Evolutionary conservation across 2,113 vertebrate species (phyloP).

Genomic region (Gulo gulo): DNA sequence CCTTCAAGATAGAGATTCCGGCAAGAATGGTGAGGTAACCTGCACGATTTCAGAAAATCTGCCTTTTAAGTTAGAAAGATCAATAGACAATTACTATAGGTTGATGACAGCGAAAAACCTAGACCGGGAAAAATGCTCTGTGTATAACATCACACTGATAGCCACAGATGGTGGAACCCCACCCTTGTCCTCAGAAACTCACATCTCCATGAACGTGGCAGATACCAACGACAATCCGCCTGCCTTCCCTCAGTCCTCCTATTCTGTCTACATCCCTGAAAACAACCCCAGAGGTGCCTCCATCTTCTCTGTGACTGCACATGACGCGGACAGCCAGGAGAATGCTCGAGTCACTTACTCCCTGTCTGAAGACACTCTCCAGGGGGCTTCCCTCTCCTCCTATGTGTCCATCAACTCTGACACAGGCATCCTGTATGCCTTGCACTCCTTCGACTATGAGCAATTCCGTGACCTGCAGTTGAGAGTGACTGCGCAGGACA

Average conservation of each 20-base stretch:
- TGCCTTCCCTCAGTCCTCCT: slow-evolving; percentile 83
- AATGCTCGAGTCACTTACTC: too few species aligned
- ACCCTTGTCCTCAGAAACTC: slow-evolving; percentile 78
- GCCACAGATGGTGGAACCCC: slow-evolving; percentile 77
- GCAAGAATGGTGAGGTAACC: slow-evolving; percentile 80
- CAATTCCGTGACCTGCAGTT: slow-evolving; percentile 68
- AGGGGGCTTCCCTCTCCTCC: slow-evolving; percentile 72
- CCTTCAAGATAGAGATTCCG: slow-evolving; percentile 84
- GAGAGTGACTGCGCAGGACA: slow-evolving; percentile 75
- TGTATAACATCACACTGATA: slow-evolving; percentile 77
- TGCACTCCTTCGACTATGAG: slow-evolving; percentile 84
- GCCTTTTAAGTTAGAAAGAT: slow-evolving; percentile 81
- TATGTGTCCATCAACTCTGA: slow-evolving; percentile 91
- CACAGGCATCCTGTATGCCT: slow-evolving; percentile 87
- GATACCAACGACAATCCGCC: slow-evolving; percentile 91
- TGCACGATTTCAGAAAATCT: slow-evolving; percentile 79
- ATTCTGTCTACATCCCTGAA: slow-evolving; percentile 82
- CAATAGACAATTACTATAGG: slow-evolving; percentile 83
- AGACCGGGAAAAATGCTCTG: slow-evolving; percentile 74
- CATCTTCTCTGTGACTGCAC: too few species aligned
- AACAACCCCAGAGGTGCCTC: too few species aligned
- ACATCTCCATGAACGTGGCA: slow-evolving; percentile 83
- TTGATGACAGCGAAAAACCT: slow-evolving; percentile 79
- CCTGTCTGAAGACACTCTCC: too few species aligned
- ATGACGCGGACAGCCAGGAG: too few species aligned